Evolutionary conservation across 2,113 vertebrate genomes (phyloP).

Genomic region (Rhabdomys dilectus): DNA sequence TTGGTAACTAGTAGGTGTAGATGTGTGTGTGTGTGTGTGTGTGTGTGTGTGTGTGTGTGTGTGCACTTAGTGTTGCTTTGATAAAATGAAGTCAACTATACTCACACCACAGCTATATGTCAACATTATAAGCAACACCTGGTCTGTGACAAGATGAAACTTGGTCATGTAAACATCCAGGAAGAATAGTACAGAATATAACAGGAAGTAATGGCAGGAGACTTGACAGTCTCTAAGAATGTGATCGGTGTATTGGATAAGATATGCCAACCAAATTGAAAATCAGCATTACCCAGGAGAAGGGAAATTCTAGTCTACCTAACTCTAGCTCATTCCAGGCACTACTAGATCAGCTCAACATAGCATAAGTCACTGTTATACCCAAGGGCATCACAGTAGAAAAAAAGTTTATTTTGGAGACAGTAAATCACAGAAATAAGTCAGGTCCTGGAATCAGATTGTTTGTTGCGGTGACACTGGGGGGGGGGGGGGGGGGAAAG

Average conservation of each 20-base stretch:
- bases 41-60: not conserved
- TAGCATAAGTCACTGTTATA: not conserved
- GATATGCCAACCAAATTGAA: not conserved
- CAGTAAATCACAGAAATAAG: not conserved
- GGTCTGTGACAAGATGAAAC: not conserved
- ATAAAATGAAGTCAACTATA: not conserved
- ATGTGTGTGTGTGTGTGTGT: not conserved
- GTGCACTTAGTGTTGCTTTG: not conserved
- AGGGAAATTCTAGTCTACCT: not conserved
- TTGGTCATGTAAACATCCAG: not conserved
- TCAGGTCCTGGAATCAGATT: not conserved
- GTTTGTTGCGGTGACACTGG: no score
- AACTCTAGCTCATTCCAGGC: not conserved
- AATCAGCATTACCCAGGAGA: not conserved
- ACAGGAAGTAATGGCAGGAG: not conserved
- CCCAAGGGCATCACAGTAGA: not conserved
- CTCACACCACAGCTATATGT: not conserved
- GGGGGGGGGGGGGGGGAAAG: no score
- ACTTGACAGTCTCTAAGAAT: not conserved
- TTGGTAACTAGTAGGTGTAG: not conserved
- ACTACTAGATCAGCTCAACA: not conserved
- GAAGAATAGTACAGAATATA: constrained; percentile 25
- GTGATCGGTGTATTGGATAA: not conserved
- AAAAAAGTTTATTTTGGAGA: not conserved
- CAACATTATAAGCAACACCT: not conserved